Percentiles rank a stretch among this genome's conserved stretches.
Evolutionary conservation across 2,888 invertebrate species (phyloP).

Genomic region (Hirtodrosophila alboralis): DNA sequence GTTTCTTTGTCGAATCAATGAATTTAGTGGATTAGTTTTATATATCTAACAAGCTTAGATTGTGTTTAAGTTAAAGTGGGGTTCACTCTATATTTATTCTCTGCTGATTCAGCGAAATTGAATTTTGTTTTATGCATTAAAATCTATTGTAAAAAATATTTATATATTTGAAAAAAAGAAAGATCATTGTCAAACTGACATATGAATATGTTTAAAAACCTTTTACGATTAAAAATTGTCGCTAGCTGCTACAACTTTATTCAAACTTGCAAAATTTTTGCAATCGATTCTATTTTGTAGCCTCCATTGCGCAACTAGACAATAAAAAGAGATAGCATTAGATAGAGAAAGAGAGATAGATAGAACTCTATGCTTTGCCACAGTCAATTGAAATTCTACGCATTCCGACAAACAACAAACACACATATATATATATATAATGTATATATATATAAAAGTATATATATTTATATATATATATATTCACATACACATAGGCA

Average conservation of each 20-base stretch:
- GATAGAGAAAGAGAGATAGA: conserved; percentile 6
- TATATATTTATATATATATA: conserved; percentile 33
- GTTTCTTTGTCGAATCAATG: no score
- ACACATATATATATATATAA: conserved; percentile 44
- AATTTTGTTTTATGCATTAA: no score
- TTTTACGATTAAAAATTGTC: conserved; percentile 6
- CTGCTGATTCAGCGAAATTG: no score
- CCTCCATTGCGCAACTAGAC: conserved; percentile 41
- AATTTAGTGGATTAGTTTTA: no score
- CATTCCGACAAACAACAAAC: conserved; percentile 78
- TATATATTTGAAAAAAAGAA: no score
- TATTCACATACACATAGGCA: conserved; percentile 27
- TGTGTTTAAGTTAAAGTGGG: no score
- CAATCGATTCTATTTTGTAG: conserved; percentile 16
- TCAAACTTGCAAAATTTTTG: neutral
- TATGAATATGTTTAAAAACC: no score
- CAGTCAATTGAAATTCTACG: conserved; percentile 80
- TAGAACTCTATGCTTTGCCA: conserved; percentile 43
- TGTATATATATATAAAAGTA: conserved; percentile 42
- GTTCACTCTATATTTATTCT: no score
- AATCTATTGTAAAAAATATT: no score
- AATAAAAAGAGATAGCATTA: conserved; percentile 2
- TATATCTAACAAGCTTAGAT: no score
- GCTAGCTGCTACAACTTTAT: conserved; percentile 5
- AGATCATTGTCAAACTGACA: no score